Base-by-base conservation (phyloP, 1,140 invertebrate genomes). In the Aphis craccivora region DNA sequence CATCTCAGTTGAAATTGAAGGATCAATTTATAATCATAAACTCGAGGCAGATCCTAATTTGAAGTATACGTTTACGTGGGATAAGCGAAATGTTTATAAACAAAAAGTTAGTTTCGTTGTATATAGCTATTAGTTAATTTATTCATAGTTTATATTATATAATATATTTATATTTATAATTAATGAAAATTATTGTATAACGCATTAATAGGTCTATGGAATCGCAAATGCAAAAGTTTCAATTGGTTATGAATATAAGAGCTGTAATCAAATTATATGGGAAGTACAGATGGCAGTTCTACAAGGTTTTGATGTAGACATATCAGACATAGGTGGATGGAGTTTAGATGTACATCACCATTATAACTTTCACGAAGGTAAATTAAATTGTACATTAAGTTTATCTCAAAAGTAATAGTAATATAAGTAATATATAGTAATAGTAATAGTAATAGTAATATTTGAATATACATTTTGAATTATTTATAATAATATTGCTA, bases 271-370 rank as follows among this genome's bases (percentile, higher is more conserved):
- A 76, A 97, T 98, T 1, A 97, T 99, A 83, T 99, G 99, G 99
- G 98, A 98, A 94, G 98, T 98, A 2, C 97, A 98, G 95, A 99
- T 98, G 20, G 98, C 98, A 5, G 98, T 97, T 37, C 95, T 99
- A 94, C 97, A 98, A 95, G 99, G 99, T n/a, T 99, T 99, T 95
- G 98, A 99, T 95, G 98, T 99, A 53, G 98, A 99, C 94, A 99
- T 99, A 93, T 99, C 99, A 0, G 98, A 99, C 95, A 98, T 99
- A 86, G 99, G 99, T 2, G 98, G 98, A 23, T 99, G 99, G 99
- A 99, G 99, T 93, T 95, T 99, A 37, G 98, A 99, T 95, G 99
- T 99, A 93, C 99, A 99, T 95, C 99, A 99, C 95, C 98, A 99
- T 95, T 99, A 99, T 95, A 99, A 99, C 95, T 99, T 99, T 96